A percentile compares a stretch with the other conserved stretches of the same genome.
phyloP scores from a whole-genome alignment of 2,797 vertebrate genomes.

The Euthynnus affinis region DNA sequence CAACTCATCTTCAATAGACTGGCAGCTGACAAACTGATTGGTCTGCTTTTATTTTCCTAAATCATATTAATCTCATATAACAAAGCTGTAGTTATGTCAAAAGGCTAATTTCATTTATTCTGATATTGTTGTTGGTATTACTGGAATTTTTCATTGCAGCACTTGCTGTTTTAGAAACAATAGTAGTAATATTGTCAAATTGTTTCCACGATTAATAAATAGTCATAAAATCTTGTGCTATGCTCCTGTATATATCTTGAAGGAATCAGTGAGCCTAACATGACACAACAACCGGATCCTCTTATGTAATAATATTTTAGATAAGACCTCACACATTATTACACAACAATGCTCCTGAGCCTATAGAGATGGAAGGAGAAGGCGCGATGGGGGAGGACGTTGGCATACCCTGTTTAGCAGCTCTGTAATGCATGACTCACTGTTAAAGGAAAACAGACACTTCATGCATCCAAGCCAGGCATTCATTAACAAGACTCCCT shows the following conservation, averaged over 20 bases:
- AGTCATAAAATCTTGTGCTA: not conserved
- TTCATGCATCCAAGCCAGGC: slow-evolving; percentile 62
- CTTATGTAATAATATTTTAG: slow-evolving; percentile 71
- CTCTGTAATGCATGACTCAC: slow-evolving; percentile 71
- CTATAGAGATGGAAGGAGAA: slow-evolving; percentile 61
- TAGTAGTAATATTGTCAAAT: too few species aligned
- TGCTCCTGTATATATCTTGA: not conserved
- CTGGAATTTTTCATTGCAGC: not conserved
- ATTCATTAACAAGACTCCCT: slow-evolving; percentile 82
- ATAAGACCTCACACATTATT: slow-evolving; percentile 70
- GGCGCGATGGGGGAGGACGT: slow-evolving; percentile 69
- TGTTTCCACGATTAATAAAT: not conserved
- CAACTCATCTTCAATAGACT: not conserved
- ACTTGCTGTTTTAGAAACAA: not conserved
- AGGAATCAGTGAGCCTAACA: slow-evolving; percentile 21
- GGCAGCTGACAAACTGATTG: not conserved
- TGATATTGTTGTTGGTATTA: not conserved
- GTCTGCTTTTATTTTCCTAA: not conserved
- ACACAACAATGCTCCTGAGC: slow-evolving; percentile 69
- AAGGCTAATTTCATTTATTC: not conserved
- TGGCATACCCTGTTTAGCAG: slow-evolving; percentile 62
- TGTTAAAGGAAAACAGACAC: slow-evolving; percentile 70
- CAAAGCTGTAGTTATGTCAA: too few species aligned
- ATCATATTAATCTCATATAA: not conserved
- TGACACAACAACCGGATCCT: slow-evolving; percentile 22